Base-by-base conservation (phyloP, 2,888 invertebrate species). In the Epirrhoe alternata region DNA sequence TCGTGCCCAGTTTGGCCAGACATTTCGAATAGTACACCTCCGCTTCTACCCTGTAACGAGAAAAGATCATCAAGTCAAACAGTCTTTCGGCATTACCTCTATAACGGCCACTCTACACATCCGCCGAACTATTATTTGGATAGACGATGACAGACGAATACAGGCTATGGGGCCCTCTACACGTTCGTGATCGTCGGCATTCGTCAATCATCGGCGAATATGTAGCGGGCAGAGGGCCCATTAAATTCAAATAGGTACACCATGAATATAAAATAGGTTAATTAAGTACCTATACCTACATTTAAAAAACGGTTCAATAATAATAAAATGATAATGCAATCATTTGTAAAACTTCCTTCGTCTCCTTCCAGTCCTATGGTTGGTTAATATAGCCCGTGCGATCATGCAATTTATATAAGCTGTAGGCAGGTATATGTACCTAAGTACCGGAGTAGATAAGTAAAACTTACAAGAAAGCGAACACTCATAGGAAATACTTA, bases 11-110 rank as follows among this genome's bases (percentile, higher is more conserved):
- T 92, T 98, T 98, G 66, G 97, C 95, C 72, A 99, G 94, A 70
- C 97, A 97, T 94, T 98, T 98, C 59, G 98, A 97, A 87, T 98
- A 99, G 80, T 96, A 96, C 61, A 96, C 95, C 93, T 99, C 98
- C 64, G 98, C 95, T 87, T 98, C 98, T 66, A 98, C 96, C 90
- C 98, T 98, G 89, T 49, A 94, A 59, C 12, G 42, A 16, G 30
- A 51, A 17, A 33, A 1, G 5, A 52, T 42, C 14, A 47, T 12
- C 1, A 6, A 14, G 6, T 47, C 47, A n/a, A n/a, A n/a, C n/a
- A n/a, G n/a, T n/a, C n/a, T n/a, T n/a, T n/a, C n/a, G n/a, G n/a
- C n/a, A n/a, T n/a, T n/a, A n/a, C n/a, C n/a, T n/a, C n/a, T n/a
- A n/a, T n/a, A n/a, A n/a, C n/a, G n/a, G n/a, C n/a, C n/a, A n/a